Percentiles rank a stretch among this genome's conserved stretches.
Conservation (phyloP, 2,113 vertebrate genomes). For the Heptranchias perlo region DNA sequence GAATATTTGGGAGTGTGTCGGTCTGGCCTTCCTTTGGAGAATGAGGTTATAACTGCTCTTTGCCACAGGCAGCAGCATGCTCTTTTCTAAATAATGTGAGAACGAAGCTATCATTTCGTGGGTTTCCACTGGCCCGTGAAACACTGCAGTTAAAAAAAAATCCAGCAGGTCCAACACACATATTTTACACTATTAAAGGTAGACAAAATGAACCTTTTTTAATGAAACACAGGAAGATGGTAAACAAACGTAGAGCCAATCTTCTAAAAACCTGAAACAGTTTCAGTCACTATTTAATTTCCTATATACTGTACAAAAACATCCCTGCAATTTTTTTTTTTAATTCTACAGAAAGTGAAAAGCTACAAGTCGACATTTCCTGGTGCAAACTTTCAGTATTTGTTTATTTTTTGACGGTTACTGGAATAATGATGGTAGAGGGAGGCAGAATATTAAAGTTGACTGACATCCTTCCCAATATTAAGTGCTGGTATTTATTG, state of each 20-base stretch:
- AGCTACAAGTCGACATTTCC: background rate
- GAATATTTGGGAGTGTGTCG: background rate
- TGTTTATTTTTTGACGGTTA: background rate
- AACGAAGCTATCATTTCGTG: background rate
- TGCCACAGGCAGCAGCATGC: background rate
- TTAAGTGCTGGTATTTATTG: background rate
- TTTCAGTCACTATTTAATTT: background rate
- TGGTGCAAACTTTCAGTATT: background rate
- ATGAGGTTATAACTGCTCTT: background rate
- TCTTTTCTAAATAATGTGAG: conserved; percentile 1
- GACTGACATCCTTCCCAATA: background rate
- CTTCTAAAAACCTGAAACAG: background rate
- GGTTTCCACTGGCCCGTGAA: background rate
- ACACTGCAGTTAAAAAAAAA: conserved; percentile 23
- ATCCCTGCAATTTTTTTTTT: background rate
- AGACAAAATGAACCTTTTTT: background rate
- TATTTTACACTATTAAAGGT: background rate
- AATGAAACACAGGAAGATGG: background rate
- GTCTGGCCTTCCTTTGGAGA: background rate
- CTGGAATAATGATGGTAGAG: background rate
- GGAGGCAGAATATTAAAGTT: background rate
- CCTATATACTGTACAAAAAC: background rate
- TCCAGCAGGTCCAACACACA: background rate
- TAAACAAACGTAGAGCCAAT: background rate
- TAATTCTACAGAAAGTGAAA: background rate